A percentile compares a stretch with the other conserved stretches of the same genome.
These are phyloP conservation scores for Holacanthella duospinosa DNA, from an alignment of 2,888 invertebrate species.

Conservation along the genomic window DNA sequence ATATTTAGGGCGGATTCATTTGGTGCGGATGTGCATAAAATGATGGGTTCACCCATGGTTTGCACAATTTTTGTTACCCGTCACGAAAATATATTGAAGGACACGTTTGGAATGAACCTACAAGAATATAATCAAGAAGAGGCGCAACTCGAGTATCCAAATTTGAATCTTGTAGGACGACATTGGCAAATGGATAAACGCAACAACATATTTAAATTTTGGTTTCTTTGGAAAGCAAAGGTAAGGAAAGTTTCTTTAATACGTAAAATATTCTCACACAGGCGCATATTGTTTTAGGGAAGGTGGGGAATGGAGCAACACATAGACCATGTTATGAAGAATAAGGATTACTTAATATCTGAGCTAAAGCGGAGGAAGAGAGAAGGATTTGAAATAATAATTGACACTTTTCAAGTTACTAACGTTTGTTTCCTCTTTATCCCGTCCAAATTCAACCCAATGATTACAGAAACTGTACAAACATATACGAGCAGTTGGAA, in stretches of 20 bases:
- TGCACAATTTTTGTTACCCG: background rate
- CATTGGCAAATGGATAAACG: slow-evolving; percentile 1
- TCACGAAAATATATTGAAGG: background rate
- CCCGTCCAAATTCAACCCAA: too few relatives aligned
- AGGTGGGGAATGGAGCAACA: background rate
- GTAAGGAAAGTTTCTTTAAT: background rate
- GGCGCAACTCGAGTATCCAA: background rate
- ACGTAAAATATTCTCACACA: too few relatives aligned
- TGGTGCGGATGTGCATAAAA: background rate
- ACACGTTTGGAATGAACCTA: background rate
- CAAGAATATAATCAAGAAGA: background rate
- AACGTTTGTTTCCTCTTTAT: slow-evolving; percentile 1
- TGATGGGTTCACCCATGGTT: background rate
- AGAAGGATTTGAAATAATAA: background rate
- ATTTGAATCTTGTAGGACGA: background rate
- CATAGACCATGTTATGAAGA: background rate
- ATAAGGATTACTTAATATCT: background rate
- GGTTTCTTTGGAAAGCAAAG: slow-evolving; percentile 7
- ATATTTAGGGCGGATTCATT: background rate
- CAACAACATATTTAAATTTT: slow-evolving; percentile 3
- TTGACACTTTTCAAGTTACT: background rate
- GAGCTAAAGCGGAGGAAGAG: background rate
- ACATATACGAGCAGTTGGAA: too few relatives aligned
- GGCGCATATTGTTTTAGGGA: background rate
- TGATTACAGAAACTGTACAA: too few relatives aligned